Conservation (phyloP, 2,888 invertebrate genomes). For the Crioceris asparagi region DNA sequence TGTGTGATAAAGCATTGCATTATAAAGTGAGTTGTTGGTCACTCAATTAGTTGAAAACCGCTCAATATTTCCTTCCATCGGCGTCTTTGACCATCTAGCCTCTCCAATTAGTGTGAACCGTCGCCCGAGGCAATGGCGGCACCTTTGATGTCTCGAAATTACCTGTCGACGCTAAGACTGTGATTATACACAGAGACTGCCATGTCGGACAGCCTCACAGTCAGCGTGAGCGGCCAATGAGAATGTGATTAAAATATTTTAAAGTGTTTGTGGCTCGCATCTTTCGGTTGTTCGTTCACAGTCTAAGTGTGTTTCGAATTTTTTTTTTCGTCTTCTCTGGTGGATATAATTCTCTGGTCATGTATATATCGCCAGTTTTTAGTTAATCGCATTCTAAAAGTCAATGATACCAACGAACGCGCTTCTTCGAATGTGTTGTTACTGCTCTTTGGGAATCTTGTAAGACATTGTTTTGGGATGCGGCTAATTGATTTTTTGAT, state of each 20-base stretch:
- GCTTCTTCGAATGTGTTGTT: no score
- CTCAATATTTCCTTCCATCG: conserved; percentile 41
- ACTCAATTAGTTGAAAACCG: conserved; percentile 40
- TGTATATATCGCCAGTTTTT: conserved; percentile 25
- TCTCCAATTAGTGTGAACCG: conserved; percentile 44
- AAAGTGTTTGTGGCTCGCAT: conserved; percentile 27
- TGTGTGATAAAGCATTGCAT: no score
- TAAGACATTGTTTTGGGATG: conserved; percentile 26
- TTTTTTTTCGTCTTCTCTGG: no score
- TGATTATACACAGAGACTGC: conserved; percentile 19
- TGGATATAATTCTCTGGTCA: conserved; percentile 19
- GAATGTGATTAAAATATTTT: conserved; percentile 35
- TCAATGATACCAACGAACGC: no score
- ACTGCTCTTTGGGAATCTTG: conserved; percentile 21
- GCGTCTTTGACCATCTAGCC: conserved; percentile 40
- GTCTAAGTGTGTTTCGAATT: conserved; percentile 22
- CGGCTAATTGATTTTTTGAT: conserved; percentile 17
- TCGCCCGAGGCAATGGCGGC: conserved; percentile 38
- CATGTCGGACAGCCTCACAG: conserved; percentile 20
- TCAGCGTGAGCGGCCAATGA: conserved; percentile 27
- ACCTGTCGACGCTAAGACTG: conserved; percentile 36
- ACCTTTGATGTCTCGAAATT: conserved; percentile 38
- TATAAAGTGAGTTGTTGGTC: conserved; percentile 41
- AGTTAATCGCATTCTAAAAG: no score
- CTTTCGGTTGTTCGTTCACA: conserved; percentile 25